These are phyloP conservation scores for Saccostrea cuccullata DNA, from an alignment of 1,140 invertebrate species.

Conservation along the genomic window DNA sequence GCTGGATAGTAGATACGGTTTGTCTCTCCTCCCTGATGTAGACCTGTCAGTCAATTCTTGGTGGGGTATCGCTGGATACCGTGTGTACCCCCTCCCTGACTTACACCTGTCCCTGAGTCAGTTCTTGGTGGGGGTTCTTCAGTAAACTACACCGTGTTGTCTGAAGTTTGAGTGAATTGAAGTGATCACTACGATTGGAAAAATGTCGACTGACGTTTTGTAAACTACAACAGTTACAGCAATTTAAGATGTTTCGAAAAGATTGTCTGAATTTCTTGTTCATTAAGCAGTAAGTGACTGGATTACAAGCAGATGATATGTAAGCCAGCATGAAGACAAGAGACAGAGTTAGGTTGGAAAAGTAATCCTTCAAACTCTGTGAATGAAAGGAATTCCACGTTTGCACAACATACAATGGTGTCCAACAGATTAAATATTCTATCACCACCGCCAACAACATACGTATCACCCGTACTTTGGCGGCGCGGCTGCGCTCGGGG, in stretches of 20 bases:
- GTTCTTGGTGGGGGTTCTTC: background rate
- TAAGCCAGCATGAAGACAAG: constrained; percentile 91
- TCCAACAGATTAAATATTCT: constrained; percentile 96
- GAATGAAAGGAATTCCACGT: constrained; percentile 88
- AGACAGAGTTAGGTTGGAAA: constrained; percentile 81
- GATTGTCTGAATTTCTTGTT: constrained; percentile 91
- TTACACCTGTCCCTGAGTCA: background rate
- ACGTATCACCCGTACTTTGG: constrained; percentile 90
- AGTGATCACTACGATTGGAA: constrained; percentile 45
- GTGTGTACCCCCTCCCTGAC: background rate
- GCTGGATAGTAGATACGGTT: too few species aligned
- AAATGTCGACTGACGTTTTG: constrained; percentile 43
- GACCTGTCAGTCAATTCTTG: background rate
- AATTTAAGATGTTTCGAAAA: constrained; percentile 87
- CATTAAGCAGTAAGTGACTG: constrained; percentile 97
- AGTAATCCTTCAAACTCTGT: constrained; percentile 79
- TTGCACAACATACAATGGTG: constrained; percentile 91
- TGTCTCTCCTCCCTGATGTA: too few species aligned
- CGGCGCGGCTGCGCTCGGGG: constrained; percentile 87
- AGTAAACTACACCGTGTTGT: constrained; percentile 14
- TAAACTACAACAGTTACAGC: constrained; percentile 65
- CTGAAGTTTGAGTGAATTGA: constrained; percentile 23
- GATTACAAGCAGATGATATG: constrained; percentile 92
- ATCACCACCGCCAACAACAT: constrained; percentile 95
- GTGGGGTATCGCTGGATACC: background rate